Evolutionary conservation across 35 echinoderm and acorn worm genomes (phyloP).

Genomic region (Lytechinus pictus): DNA sequence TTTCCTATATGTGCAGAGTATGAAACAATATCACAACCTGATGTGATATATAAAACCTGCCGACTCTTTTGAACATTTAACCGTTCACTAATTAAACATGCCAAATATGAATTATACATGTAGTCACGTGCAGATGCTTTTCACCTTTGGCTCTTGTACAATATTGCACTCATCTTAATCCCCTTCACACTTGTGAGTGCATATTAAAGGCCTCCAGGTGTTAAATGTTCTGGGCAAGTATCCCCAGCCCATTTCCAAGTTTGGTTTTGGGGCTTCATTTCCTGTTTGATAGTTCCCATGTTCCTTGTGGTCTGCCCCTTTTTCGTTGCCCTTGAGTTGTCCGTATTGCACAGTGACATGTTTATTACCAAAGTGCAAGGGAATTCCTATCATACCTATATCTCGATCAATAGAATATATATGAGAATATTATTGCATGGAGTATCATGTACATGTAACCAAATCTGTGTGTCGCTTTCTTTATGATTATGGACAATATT

Average conservation of each 20-base stretch:
- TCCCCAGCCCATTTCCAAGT: no score
- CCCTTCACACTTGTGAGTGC: no score
- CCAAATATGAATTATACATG: not conserved
- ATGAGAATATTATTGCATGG: not conserved
- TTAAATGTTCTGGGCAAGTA: no score
- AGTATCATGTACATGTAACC: slow-evolving; percentile 6
- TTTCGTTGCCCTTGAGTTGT: no score
- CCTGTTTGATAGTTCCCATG: no score
- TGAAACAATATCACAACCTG: slow-evolving; percentile 64
- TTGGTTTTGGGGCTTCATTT: no score
- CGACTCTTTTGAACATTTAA: not conserved
- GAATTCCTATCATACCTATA: not conserved
- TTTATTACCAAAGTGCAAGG: not conserved
- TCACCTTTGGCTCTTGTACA: not conserved
- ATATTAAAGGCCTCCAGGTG: no score
- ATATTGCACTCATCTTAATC: not conserved
- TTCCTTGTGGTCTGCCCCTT: no score
- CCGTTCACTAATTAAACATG: not conserved
- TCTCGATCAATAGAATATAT: slow-evolving; percentile 15
- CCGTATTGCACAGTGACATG: not conserved
- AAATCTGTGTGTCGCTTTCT: slow-evolving; percentile 41
- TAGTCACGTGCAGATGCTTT: not conserved
- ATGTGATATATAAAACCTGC: slow-evolving; percentile 39
- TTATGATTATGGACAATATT: slow-evolving; percentile 48
- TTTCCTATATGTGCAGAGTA: slow-evolving; percentile 51